phyloP scores from a whole-genome alignment of 2,113 vertebrate species.

The Sebastes fasciatus region DNA sequence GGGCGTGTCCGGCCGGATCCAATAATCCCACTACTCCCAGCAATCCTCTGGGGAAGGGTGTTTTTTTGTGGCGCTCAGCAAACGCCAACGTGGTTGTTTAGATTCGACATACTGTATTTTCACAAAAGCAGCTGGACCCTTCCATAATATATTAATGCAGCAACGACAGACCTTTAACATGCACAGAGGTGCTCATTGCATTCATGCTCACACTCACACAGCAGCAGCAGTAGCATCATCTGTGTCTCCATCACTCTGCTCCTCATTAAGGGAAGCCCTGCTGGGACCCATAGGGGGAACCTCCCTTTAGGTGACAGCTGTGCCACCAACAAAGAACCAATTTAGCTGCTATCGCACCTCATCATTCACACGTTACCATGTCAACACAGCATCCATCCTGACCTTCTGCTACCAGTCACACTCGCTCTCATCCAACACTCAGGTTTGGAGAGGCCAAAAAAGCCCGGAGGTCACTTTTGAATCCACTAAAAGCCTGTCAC shows the following conservation, averaged over 20 bases:
- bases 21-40: conserved; percentile 78
- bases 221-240: conserved; percentile 52
- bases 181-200: not conserved
- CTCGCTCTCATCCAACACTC: conserved; percentile 44
- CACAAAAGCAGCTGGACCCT: conserved; percentile 20
- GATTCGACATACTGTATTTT: not conserved
- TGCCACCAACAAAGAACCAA: conserved; percentile 79
- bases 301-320: conserved; percentile 81
- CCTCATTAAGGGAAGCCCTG: conserved; percentile 78
- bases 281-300: conserved; percentile 69
- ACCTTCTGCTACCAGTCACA: conserved; percentile 70
- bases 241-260: conserved; percentile 68
- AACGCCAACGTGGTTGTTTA: conserved; percentile 12
- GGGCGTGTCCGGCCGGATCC: conserved; percentile 70
- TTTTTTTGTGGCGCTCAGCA: conserved; percentile 38
- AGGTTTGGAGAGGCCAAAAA: conserved; percentile 35
- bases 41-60: conserved; percentile 60
- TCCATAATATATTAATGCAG: not conserved
- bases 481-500: not conserved
- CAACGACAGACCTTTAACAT: conserved; percentile 6
- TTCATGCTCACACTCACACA: conserved; percentile 36
- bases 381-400: conserved; percentile 72
- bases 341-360: conserved; percentile 74
- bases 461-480: conserved; percentile 7
- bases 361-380: conserved; percentile 77